Conservation (phyloP, 2,113 vertebrate species). For the Aplodontia rufa region DNA sequence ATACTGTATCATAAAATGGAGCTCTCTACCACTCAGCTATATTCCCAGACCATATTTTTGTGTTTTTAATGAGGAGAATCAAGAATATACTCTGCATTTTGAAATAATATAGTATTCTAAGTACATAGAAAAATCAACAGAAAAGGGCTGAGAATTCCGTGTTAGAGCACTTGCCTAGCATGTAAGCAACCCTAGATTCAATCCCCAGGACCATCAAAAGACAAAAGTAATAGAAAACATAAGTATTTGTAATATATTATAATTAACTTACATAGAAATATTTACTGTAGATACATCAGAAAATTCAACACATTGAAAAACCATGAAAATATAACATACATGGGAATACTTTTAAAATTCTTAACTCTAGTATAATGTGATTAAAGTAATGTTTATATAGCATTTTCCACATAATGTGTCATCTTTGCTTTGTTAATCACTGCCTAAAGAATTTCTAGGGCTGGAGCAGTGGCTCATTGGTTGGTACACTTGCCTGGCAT, state of each 20-base stretch:
- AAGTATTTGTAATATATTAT: not conserved
- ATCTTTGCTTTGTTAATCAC: not conserved
- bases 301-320: not conserved
- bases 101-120: not conserved
- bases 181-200: not conserved
- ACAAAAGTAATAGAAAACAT: not conserved
- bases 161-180: not conserved
- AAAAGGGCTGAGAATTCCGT: not conserved
- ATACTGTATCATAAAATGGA: not conserved
- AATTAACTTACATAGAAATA: not conserved
- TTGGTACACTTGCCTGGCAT: too few species aligned
- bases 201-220: not conserved
- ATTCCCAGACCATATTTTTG: not conserved
- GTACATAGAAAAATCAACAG: not conserved
- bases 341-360: not conserved
- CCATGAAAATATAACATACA: not conserved
- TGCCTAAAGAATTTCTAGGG: constrained; percentile 28
- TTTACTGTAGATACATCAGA: not conserved
- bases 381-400: not conserved
- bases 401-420: not conserved
- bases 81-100: not conserved
- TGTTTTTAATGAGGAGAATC: not conserved
- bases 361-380: not conserved
- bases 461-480: too few species aligned
- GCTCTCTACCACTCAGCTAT: not conserved